Base-by-base conservation (phyloP, 2,797 vertebrate species). In the Sylvia borin region DNA sequence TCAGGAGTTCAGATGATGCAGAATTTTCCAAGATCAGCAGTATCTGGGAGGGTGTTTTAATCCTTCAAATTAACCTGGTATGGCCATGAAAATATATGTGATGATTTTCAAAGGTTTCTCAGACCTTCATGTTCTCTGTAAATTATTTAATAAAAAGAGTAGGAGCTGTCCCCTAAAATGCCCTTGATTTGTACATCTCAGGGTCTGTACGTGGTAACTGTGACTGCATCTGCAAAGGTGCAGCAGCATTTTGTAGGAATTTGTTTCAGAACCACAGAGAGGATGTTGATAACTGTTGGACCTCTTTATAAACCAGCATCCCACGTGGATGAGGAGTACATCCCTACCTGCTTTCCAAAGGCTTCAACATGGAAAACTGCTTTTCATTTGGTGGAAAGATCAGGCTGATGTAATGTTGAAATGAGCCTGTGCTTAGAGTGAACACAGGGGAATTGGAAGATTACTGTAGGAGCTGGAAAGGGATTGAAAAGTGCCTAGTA, bases 261-360 rank as follows among this genome's bases (percentile, higher is more conserved):
- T 61, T 60, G 5, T 55, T 90, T 84, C 60, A 40, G 34, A 88
- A 20, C 45, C 34, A 17, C 22, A 40, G 29, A 55, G 77, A 65
- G 18, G 45, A 48, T 36, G 53, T 32, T 87, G 71, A 18, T 43
- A 60, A 1, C 11, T 78, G 31, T 13, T n/a, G 74, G 31, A 47
- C 26, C 4, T 18, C 74, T 72, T 43, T 58, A 14, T 47, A 68
- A 68, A 29, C 7, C 47, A 22, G 36, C 16, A 34, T 64, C 80
- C 47, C 34, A 9, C 0, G 0, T 45, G 64, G 29, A 18, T 51
- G 40, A 38, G 8, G 24, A 57, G n/a, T 43, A 15, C 9, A 0
- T 43, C 22, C 17, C 48, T 38, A 47, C 25, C 57, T 81, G 65
- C 17, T 48, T 89, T 60, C 72, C 68, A 43, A 11, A 48, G 61